Percentiles rank a stretch among this genome's conserved stretches.
Evolutionary conservation across 2,113 vertebrate genomes (phyloP).

Genomic region (Crotalus horridus): DNA sequence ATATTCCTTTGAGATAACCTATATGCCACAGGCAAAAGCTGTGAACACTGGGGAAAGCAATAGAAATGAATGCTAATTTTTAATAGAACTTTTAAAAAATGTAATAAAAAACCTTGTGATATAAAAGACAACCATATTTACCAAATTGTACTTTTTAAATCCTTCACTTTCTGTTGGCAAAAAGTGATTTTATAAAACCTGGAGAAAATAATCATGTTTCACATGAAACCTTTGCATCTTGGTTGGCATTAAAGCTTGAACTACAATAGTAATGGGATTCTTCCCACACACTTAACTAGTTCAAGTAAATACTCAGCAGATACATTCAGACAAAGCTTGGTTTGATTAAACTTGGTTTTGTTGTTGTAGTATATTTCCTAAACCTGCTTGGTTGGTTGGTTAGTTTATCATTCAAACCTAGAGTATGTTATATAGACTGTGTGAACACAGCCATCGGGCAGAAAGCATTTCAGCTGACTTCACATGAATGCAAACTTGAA

Average conservation of each 20-base stretch:
- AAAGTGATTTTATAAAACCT: neutral
- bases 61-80: neutral
- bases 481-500: neutral
- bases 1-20: neutral
- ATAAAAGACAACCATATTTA: neutral
- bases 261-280: neutral
- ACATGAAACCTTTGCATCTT: neutral
- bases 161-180: neutral
- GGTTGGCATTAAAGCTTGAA: neutral
- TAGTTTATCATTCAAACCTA: neutral
- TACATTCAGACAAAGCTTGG: neutral
- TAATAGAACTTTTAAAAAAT: neutral
- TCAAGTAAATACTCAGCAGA: neutral
- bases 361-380: neutral
- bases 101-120: neutral
- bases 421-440: neutral
- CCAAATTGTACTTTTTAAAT: neutral
- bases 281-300: neutral
- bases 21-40: neutral
- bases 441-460: neutral
- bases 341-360: neutral
- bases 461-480: neutral
- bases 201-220: neutral
- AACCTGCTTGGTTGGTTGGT: neutral
- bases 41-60: neutral